phyloP scores from a whole-genome alignment of 2,888 invertebrate genomes.

The Reticulitermes lucifugus region DNA sequence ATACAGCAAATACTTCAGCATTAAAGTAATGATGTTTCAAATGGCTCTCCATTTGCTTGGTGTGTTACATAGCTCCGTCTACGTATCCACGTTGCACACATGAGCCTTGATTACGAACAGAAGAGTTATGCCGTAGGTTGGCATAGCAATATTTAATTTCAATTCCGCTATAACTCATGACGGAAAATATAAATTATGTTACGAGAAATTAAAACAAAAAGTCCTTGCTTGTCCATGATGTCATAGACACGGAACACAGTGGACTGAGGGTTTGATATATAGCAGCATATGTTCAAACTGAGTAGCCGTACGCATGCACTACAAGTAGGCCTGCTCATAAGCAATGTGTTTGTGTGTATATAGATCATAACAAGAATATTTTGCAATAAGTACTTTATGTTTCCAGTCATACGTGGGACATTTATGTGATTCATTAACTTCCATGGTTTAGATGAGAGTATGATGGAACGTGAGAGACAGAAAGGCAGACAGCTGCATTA shows the following conservation, averaged over 20 bases:
- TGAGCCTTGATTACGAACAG: not conserved
- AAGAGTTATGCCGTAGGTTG: not conserved
- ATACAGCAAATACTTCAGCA: too few species aligned
- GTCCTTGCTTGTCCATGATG: constrained; percentile 27
- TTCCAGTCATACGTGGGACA: not conserved
- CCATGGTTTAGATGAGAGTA: not conserved
- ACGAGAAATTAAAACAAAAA: not conserved
- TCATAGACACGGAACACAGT: not conserved
- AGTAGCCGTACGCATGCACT: not conserved
- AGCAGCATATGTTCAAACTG: not conserved
- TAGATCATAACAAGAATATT: not conserved
- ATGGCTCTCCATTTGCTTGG: too few species aligned
- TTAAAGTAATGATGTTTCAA: too few species aligned
- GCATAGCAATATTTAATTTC: not conserved
- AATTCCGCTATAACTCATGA: not conserved
- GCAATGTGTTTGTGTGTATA: not conserved
- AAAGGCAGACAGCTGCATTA: too few species aligned
- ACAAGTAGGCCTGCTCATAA: not conserved
- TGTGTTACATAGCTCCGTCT: too few species aligned
- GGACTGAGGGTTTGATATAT: constrained; percentile 21
- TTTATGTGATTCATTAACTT: constrained; percentile 6
- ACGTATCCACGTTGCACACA: not conserved
- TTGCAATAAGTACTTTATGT: not conserved
- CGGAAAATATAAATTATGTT: not conserved
- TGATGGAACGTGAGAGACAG: too few species aligned